Percentiles rank a stretch among this genome's conserved stretches.
Conservation (phyloP, 1,140 invertebrate species). For the Heliconius himera region DNA sequence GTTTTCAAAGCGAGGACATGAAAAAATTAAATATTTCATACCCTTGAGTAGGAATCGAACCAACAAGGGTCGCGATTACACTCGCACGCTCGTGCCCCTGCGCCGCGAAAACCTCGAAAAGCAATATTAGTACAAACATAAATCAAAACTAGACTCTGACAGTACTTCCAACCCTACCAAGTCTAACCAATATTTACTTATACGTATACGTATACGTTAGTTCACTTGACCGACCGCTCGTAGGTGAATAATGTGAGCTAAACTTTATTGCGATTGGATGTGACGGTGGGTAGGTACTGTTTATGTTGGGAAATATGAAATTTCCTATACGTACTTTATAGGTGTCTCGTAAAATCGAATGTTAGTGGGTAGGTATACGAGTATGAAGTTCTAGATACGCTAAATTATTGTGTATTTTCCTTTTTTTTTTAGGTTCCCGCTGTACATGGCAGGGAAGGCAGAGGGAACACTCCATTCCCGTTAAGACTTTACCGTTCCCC, state of each 20-base stretch:
- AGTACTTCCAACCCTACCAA: background rate
- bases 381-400: background rate
- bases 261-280: conserved; percentile 21
- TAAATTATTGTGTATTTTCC: too few relatives aligned
- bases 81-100: too few relatives aligned
- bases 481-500: too few relatives aligned
- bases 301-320: background rate
- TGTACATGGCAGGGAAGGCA: too few relatives aligned
- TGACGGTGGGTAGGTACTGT: conserved; percentile 1
- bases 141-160: background rate
- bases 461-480: too few relatives aligned
- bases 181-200: conserved; percentile 20
- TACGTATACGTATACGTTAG: conserved; percentile 16
- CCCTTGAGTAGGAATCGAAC: background rate
- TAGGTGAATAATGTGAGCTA: conserved; percentile 19
- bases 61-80: background rate
- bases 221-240: conserved; percentile 18
- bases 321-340: background rate
- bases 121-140: too few relatives aligned
- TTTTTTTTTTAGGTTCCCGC: too few relatives aligned
- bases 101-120: too few relatives aligned
- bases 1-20: background rate
- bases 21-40: background rate
- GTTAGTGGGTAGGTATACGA: background rate
- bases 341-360: background rate